A percentile compares a stretch with the other conserved stretches of the same genome.
These are phyloP conservation scores for Synergus gifuensis DNA, from an alignment of 2,888 invertebrate species.

Conservation along the genomic window DNA sequence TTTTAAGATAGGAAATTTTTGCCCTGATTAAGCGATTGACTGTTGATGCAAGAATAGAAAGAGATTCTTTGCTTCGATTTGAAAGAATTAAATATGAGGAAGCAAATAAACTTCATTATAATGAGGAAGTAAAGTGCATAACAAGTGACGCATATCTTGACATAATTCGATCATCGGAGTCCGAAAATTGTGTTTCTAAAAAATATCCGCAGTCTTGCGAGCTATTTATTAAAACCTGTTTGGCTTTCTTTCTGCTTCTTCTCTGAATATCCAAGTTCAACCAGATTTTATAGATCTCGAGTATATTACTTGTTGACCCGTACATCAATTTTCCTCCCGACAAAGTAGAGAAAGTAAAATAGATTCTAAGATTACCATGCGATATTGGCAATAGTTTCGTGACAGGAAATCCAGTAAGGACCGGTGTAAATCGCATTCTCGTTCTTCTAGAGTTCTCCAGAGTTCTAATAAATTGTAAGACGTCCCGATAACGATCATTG, in stretches of 20 bases:
- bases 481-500: slow-evolving; percentile 37
- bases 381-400: slow-evolving; percentile 41
- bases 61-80: too few species aligned
- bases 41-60: too few species aligned
- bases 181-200: too few species aligned
- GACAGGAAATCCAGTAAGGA: slow-evolving; percentile 32
- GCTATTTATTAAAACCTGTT: too few species aligned
- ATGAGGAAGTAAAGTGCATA: too few species aligned
- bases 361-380: slow-evolving; percentile 26
- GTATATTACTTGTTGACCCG: not conserved
- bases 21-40: too few species aligned
- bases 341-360: slow-evolving; percentile 29
- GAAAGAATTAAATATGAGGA: too few species aligned
- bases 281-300: not conserved
- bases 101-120: too few species aligned
- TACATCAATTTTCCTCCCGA: slow-evolving; percentile 1
- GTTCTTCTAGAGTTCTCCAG: slow-evolving; percentile 9
- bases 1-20: too few species aligned
- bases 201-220: too few species aligned
- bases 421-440: slow-evolving; percentile 6
- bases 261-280: not conserved
- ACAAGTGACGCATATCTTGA: too few species aligned
- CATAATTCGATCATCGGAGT: too few species aligned
- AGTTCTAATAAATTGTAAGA: slow-evolving; percentile 39
- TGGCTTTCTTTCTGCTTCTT: not conserved